Conservation (phyloP, 2,888 invertebrate genomes). For the Odontocerum albicorne region DNA sequence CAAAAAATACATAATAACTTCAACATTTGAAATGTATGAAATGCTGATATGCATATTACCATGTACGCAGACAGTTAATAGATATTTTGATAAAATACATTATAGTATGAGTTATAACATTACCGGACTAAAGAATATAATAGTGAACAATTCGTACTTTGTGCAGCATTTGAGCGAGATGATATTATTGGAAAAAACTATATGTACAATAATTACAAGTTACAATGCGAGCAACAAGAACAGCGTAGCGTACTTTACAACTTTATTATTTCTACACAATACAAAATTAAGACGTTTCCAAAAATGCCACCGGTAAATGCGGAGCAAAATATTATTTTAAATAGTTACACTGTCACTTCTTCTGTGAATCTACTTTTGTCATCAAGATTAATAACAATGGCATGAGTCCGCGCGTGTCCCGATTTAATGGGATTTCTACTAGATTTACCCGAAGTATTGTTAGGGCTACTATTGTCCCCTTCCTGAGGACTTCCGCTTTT, state of each 20-base stretch:
- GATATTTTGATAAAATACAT: too few species aligned
- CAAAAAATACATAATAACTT: too few species aligned
- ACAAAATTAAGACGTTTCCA: too few species aligned
- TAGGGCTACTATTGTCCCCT: constrained; percentile 23
- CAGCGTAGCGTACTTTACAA: too few species aligned
- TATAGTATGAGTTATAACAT: too few species aligned
- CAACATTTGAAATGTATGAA: too few species aligned
- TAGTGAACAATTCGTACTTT: too few species aligned
- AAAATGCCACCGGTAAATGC: too few species aligned
- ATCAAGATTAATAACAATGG: constrained; percentile 78
- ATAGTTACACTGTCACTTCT: constrained; percentile 71
- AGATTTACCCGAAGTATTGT: constrained; percentile 28
- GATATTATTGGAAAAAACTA: background rate
- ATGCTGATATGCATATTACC: too few species aligned
- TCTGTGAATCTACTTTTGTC: constrained; percentile 81
- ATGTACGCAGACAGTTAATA: too few species aligned
- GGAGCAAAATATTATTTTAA: background rate
- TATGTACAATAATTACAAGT: background rate
- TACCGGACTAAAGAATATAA: too few species aligned
- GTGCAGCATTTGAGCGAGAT: background rate
- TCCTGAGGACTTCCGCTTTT: constrained; percentile 16
- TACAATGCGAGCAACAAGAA: background rate
- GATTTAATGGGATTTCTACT: constrained; percentile 44
- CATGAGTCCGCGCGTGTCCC: constrained; percentile 71
- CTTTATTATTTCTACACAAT: too few species aligned